These are phyloP conservation scores for Ptilorrhoa leucosticta DNA, from an alignment of 2,113 vertebrate species.

Conservation along the genomic window DNA sequence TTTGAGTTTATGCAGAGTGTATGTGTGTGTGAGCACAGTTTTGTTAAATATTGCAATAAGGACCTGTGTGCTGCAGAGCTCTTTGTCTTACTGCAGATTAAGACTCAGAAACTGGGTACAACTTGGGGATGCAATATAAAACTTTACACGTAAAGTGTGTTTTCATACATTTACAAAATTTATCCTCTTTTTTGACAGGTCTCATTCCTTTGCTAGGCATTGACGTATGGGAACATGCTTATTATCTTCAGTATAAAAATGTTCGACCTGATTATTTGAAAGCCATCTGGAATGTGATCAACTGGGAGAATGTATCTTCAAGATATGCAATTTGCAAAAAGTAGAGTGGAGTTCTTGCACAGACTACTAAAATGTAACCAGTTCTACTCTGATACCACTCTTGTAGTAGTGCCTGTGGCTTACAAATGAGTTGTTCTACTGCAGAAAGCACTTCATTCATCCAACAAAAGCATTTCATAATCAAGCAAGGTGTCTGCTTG, in stretches of 20 bases:
- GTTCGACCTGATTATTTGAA: conserved; percentile 96
- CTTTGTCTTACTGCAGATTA: background rate
- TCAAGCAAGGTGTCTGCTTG: conserved; percentile 39
- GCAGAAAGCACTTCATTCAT: conserved; percentile 30
- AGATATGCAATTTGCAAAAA: conserved; percentile 85
- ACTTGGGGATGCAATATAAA: background rate
- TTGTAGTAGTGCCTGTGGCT: conserved; percentile 13
- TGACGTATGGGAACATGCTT: conserved; percentile 98
- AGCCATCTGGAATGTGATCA: conserved; percentile 95
- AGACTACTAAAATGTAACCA: background rate
- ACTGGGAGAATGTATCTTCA: conserved; percentile 91
- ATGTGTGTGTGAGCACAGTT: background rate
- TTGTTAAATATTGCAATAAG: background rate
- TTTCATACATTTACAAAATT: background rate
- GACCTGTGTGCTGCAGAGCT: background rate
- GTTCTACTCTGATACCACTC: conserved; percentile 9
- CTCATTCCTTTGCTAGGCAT: conserved; percentile 94
- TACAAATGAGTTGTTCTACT: conserved; percentile 1
- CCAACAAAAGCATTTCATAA: conserved; percentile 32
- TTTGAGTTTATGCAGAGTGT: background rate
- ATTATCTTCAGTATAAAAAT: conserved; percentile 98
- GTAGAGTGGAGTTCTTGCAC: conserved; percentile 55
- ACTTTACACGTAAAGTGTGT: background rate
- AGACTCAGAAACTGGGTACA: background rate
- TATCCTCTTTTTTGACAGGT: conserved; percentile 66